Evolutionary conservation across 2,113 vertebrate species (phyloP).

Genomic region (Tyrannus savana): DNA sequence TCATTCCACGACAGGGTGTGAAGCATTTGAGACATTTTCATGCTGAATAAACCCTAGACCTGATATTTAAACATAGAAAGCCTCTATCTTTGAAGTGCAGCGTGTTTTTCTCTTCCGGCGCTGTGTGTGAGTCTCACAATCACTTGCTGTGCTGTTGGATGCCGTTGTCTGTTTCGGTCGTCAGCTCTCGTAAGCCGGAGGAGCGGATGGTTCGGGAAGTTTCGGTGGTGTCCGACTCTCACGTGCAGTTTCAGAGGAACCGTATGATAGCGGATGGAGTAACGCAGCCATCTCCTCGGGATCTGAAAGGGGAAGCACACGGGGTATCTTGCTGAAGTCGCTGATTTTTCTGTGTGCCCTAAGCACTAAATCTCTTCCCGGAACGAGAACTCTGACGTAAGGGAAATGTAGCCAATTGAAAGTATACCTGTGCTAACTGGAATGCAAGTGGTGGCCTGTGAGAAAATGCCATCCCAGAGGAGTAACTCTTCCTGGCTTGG

Average conservation of each 20-base stretch:
- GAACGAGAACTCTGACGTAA: not conserved
- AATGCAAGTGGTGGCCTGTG: not conserved
- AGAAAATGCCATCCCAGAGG: not conserved
- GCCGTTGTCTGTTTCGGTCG: not conserved
- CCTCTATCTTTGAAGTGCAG: not conserved
- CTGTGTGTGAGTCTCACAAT: not conserved
- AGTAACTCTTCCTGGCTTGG: not conserved
- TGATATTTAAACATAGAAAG: not conserved
- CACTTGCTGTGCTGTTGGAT: not conserved
- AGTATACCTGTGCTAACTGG: not conserved
- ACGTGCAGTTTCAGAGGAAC: not conserved
- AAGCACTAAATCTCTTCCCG: not conserved
- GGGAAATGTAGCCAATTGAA: not conserved
- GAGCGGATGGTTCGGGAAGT: not conserved
- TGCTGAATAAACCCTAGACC: not conserved
- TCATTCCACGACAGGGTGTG: not conserved
- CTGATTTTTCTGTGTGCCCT: not conserved
- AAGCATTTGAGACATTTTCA: not conserved
- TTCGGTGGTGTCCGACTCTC: not conserved
- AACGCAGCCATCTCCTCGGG: not conserved
- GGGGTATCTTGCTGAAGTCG: not conserved
- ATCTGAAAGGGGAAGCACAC: conserved; percentile 14
- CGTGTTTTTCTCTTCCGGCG: not conserved
- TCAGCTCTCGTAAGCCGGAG: not conserved
- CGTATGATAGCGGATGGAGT: not conserved